Evolutionary conservation across 2,888 invertebrate genomes (phyloP), one percentile per base, ranked within the genome.

Genomic region (Lithosia quadra): DNA sequence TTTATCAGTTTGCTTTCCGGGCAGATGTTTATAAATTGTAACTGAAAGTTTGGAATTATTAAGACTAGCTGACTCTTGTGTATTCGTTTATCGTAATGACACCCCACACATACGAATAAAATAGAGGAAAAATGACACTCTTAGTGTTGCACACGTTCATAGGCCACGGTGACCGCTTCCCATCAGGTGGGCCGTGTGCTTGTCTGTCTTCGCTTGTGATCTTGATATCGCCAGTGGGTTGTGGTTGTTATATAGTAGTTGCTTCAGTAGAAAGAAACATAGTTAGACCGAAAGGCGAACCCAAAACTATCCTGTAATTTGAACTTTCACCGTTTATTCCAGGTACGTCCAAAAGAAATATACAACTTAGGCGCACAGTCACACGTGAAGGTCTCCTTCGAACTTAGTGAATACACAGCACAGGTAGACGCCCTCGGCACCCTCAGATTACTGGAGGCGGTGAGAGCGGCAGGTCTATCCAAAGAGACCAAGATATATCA

Each of bases 301-400:
- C n/a, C n/a, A n/a, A n/a, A 15, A 15, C 0, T 11, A 39, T 39
- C 1, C 7, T 7, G 5, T 43, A 43, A 39, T 43, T 43, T 53
- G 24, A 34, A 15, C 11, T 18, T 22, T 9, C 2, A 13, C 36
- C 11, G n/a, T 57, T n/a, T 13, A 22, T 56, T 81, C 1, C 82
- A 95, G 96, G 95, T 87, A 88, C 96, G 92, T 82, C 99, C 99
- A 0, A 96, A 96, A 53, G 99, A 99, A 94, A 98, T 99, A 78
- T 99, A 99, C 90, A 99, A 99, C 95, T 95, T 99, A 75, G 99
- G 99, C 0, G 99, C 99, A 0, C 99, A 99, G 90, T 99, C 99
- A 79, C 99, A 99, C 92, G 99, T 99, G 1, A 99, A 99, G 95
- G 99, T 99, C 53, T 99, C 99, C 0, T 99, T 99, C 89, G 99